Base-by-base conservation (phyloP, 1,140 invertebrate species). In the Rhynchophorus ferrugineus region DNA sequence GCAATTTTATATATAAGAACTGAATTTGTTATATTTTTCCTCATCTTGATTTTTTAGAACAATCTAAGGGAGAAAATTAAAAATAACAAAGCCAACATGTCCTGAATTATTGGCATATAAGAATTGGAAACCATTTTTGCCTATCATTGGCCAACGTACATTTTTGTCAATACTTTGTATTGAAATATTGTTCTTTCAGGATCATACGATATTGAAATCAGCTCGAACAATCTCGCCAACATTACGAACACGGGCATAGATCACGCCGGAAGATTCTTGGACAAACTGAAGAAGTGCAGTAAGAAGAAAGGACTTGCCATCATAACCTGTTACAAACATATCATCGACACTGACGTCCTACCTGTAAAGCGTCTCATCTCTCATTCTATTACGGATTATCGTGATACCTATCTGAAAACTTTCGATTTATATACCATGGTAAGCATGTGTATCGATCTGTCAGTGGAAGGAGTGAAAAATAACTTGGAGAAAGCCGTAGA, bases 301-400 rank as follows among this genome's bases (percentile, higher is more conserved):
- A 38, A 46, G 7, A 63, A 57, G 37, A 22, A 45, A 3, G 56
- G 50, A 3, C 44, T 63, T 21, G 38, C 55, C 13, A 44, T 59
- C 18, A 58, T 63, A 24, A 39, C 46, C 14, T 66, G 64, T 29
- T 66, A 66, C 50, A 64, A 57, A 36, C 60, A 61, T 3, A 55
- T 64, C 2, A 66, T 66, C 6, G 44, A 42, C 6, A 53, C 46
- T 1, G 57, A 65, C 17, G 61, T 66, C 3, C 13, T 45, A 7
- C 60, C 64, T 5, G 49, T 63, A 8, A 66, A 63, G 48, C 35
- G 24, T 0, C 45, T 52, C 5, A 39, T 66, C 11, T 50, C 64
- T 17, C 24, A 54, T 1, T 56, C 60, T 1, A 58, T 63, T 3
- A 41, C 57, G 17, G 45, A 22, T 3, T 61, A 63, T 39, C 58